phyloP scores from a whole-genome alignment of 2,888 invertebrate genomes.

The Pyrgus malvae region DNA sequence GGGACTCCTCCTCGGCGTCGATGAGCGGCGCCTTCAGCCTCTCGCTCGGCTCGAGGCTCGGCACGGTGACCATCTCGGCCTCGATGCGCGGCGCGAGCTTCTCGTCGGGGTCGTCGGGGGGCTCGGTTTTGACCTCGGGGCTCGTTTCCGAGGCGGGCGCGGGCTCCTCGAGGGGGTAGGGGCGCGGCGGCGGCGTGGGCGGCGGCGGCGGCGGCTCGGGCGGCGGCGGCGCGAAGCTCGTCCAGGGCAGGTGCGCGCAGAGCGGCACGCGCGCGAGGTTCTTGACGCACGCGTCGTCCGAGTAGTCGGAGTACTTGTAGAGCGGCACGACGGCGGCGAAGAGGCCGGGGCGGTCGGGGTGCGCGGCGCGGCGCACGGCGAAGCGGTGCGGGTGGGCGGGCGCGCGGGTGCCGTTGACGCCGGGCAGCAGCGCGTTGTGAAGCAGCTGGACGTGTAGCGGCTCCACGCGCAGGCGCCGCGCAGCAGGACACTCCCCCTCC shows the following conservation, averaged over 20 bases:
- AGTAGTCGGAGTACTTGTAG: slow-evolving; percentile 75
- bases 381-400: slow-evolving; percentile 60
- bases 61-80: slow-evolving; percentile 29
- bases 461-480: slow-evolving; percentile 55
- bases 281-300: slow-evolving; percentile 72
- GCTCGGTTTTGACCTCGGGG: slow-evolving; percentile 36
- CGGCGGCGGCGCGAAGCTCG: slow-evolving; percentile 65
- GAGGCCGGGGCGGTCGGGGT: slow-evolving; percentile 54
- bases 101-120: not conserved
- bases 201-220: slow-evolving; percentile 61
- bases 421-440: slow-evolving; percentile 78
- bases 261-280: slow-evolving; percentile 63
- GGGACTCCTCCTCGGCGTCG: slow-evolving; percentile 29
- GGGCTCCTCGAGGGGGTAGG: slow-evolving; percentile 56
- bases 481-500: slow-evolving; percentile 59
- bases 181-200: slow-evolving; percentile 56
- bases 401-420: slow-evolving; percentile 83
- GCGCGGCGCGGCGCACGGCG: slow-evolving; percentile 60
- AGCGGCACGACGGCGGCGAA: slow-evolving; percentile 70
- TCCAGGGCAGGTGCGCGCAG: slow-evolving; percentile 59
- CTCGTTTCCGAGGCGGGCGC: slow-evolving; percentile 37
- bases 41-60: slow-evolving; percentile 56
- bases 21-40: slow-evolving; percentile 60
- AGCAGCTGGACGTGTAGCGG: slow-evolving; percentile 77
- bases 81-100: slow-evolving; percentile 24